phyloP scores from a whole-genome alignment of 1,140 invertebrate genomes.

The Apis cerana region DNA sequence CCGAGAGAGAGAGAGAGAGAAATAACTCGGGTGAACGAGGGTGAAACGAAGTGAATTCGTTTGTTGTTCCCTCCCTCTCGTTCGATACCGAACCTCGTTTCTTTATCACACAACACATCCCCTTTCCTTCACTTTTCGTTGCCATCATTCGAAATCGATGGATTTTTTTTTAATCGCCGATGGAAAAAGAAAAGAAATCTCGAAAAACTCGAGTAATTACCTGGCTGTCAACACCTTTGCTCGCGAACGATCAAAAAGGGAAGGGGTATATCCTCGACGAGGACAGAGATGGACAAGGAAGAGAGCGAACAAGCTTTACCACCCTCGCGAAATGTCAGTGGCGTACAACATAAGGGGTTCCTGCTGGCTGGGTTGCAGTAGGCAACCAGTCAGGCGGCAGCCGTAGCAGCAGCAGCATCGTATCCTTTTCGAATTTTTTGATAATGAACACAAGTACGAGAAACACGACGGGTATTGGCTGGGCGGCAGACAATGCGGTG shows the following conservation, averaged over 20 bases:
- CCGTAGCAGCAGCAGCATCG: slow-evolving; percentile 31
- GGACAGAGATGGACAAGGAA: slow-evolving; percentile 16
- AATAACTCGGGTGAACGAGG: neutral
- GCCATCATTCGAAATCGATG: neutral
- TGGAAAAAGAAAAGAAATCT: neutral
- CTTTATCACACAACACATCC: neutral
- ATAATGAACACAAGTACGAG: slow-evolving; percentile 80
- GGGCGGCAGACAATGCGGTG: slow-evolving; percentile 77
- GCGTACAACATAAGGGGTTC: slow-evolving; percentile 58
- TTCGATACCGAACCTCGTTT: neutral
- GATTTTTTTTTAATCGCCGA: too few species aligned
- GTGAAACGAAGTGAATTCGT: neutral
- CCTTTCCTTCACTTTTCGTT: neutral
- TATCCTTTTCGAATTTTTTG: slow-evolving; percentile 74
- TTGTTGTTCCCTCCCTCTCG: neutral
- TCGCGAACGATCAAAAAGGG: slow-evolving; percentile 45
- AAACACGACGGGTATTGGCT: slow-evolving; percentile 78
- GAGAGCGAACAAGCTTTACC: slow-evolving; percentile 30
- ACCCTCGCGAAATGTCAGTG: slow-evolving; percentile 63
- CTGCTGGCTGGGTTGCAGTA: slow-evolving; percentile 61
- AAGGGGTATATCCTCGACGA: neutral
- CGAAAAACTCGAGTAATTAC: neutral
- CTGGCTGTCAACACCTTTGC: slow-evolving; percentile 3
- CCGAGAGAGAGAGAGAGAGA: neutral
- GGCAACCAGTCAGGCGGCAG: slow-evolving; percentile 36